Evolutionary conservation across 2,113 vertebrate species (phyloP).

Genomic region (Progne subis): DNA sequence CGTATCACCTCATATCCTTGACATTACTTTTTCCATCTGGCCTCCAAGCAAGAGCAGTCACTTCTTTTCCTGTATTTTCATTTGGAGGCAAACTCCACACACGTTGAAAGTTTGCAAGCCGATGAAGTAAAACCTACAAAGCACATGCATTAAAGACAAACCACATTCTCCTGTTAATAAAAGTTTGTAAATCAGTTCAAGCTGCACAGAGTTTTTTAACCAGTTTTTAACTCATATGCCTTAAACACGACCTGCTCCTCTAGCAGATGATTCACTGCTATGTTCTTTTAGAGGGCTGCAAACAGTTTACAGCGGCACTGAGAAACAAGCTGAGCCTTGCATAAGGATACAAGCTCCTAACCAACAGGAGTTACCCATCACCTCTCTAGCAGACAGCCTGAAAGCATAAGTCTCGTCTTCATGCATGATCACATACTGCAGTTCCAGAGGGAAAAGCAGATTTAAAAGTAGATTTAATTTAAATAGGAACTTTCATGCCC

Average conservation of each 20-base stretch:
- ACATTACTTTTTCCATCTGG: constrained; percentile 97
- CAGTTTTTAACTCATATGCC: neutral
- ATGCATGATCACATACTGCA: accelerated
- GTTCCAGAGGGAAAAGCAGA: neutral
- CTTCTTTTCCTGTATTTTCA: constrained; percentile 94
- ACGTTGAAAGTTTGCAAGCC: constrained; percentile 92
- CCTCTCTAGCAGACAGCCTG: neutral
- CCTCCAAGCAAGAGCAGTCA: constrained; percentile 93
- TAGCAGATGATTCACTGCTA: neutral
- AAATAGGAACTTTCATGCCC: neutral
- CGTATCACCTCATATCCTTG: neutral
- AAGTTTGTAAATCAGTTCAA: neutral
- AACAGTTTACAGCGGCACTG: neutral
- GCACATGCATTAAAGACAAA: neutral
- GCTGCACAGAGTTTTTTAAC: neutral
- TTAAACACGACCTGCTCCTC: neutral
- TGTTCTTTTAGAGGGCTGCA: neutral
- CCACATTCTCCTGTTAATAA: neutral
- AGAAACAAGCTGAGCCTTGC: neutral
- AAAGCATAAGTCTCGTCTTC: neutral
- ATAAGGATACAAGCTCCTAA: neutral
- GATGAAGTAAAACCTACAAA: constrained; percentile 90
- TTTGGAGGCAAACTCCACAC: constrained; percentile 95
- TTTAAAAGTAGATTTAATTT: neutral
- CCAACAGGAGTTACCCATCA: neutral